Evolutionary conservation across 2,113 vertebrate species (phyloP).

Genomic region (Syrmaticus mikado): DNA sequence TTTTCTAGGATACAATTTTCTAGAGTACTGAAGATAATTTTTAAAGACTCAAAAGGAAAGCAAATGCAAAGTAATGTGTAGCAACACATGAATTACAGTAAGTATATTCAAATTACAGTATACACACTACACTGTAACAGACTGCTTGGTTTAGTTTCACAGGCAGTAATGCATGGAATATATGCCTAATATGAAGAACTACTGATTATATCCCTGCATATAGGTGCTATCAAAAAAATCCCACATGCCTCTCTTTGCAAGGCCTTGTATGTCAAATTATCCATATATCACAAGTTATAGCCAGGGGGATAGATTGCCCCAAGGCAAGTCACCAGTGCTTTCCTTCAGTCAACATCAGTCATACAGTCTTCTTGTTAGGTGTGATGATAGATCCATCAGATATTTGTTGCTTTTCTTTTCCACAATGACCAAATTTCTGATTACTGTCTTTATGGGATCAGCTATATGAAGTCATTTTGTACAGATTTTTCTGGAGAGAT

Average conservation of each 20-base stretch:
- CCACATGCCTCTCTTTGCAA: neutral
- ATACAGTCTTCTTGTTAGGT: rapidly evolving
- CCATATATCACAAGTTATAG: neutral
- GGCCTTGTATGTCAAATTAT: neutral
- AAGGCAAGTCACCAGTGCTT: neutral
- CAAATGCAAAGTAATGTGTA: neutral
- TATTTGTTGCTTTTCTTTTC: neutral
- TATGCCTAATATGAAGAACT: neutral
- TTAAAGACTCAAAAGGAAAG: neutral
- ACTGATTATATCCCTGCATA: neutral
- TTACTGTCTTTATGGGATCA: neutral
- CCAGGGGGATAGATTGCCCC: neutral
- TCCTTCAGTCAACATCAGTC: neutral
- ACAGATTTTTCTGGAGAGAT: neutral
- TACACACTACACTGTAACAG: rapidly evolving
- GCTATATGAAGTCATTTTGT: neutral
- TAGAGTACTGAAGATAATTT: neutral
- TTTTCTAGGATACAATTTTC: neutral
- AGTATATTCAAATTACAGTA: neutral
- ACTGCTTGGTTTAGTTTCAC: neutral
- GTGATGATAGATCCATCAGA: rapidly evolving
- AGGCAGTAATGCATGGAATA: too few species aligned
- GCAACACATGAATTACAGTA: neutral
- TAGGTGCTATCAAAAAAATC: neutral
- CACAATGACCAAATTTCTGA: neutral